Conservation (phyloP, 2,113 vertebrate species). For the Cercopithecus mona region DNA sequence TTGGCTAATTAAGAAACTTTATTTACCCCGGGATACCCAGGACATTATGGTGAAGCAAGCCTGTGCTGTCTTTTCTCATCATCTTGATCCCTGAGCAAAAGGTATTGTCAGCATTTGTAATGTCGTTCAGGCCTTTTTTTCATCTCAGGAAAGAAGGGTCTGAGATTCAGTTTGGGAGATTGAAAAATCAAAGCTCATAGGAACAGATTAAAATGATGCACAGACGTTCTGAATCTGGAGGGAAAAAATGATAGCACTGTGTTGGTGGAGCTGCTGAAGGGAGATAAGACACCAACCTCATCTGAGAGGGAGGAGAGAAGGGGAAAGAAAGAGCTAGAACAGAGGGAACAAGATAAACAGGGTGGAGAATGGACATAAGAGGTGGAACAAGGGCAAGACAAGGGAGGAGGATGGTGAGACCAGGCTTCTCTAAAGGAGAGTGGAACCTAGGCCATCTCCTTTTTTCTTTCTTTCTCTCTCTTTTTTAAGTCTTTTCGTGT, state of each 20-base stretch:
- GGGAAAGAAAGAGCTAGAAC: background rate
- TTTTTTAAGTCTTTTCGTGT: background rate
- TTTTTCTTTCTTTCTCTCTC: background rate
- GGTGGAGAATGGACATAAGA: background rate
- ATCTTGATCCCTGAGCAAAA: background rate
- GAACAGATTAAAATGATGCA: slow-evolving; percentile 52
- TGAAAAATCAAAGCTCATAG: slow-evolving; percentile 45
- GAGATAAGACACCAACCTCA: background rate
- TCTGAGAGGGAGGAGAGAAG: background rate
- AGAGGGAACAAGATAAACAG: background rate
- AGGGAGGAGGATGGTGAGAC: background rate
- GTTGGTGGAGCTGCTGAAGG: background rate
- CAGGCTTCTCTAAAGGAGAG: background rate
- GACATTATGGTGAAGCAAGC: background rate
- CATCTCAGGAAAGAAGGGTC: background rate
- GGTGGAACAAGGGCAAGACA: background rate
- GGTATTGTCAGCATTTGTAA: background rate
- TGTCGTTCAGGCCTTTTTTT: background rate
- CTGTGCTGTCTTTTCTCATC: background rate
- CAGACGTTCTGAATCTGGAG: background rate
- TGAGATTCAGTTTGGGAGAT: slow-evolving; percentile 50
- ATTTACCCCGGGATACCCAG: background rate
- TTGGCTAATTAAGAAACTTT: background rate
- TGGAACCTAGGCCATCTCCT: background rate
- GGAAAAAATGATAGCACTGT: background rate